Evolutionary conservation across 1,140 invertebrate genomes (phyloP).

Genomic region (Rhyacophila brunnea): DNA sequence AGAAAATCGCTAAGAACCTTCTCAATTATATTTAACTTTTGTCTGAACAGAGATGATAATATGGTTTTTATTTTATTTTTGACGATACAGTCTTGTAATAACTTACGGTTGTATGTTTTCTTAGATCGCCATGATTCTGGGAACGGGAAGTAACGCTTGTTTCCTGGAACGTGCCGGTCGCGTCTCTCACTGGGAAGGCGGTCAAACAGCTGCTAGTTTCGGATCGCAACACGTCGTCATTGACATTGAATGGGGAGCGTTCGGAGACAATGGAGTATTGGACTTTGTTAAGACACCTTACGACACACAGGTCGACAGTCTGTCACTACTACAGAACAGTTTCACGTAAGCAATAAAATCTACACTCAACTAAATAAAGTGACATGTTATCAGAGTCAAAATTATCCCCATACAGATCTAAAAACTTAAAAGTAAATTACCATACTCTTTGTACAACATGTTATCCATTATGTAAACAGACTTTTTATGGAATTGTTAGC

Average conservation of each 20-base stretch:
- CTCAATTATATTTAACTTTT: too few species aligned
- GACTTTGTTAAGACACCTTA: conserved; percentile 83
- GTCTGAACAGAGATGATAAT: too few species aligned
- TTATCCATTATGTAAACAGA: too few species aligned
- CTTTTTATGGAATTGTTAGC: too few species aligned
- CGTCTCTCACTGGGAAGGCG: conserved; percentile 39
- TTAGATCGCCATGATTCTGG: conserved; percentile 60
- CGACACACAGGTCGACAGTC: conserved; percentile 77
- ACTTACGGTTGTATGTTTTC: conserved; percentile 1
- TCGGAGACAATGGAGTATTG: conserved; percentile 83
- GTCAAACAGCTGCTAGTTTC: conserved; percentile 26
- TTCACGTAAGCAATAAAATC: conserved; percentile 58
- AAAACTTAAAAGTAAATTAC: too few species aligned
- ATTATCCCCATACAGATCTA: too few species aligned
- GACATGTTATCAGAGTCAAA: too few species aligned
- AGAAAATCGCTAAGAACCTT: too few species aligned
- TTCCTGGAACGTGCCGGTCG: conserved; percentile 79
- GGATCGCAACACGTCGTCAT: conserved; percentile 28
- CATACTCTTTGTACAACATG: too few species aligned
- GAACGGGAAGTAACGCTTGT: conserved; percentile 94
- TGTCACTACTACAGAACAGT: conserved; percentile 72
- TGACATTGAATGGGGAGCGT: conserved; percentile 97
- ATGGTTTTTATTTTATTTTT: too few species aligned
- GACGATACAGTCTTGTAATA: too few species aligned
- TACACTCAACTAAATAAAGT: too few species aligned